These are phyloP conservation scores for Ophioninae sp. DNA, from an alignment of 2,888 invertebrate species.

Conservation along the genomic window DNA sequence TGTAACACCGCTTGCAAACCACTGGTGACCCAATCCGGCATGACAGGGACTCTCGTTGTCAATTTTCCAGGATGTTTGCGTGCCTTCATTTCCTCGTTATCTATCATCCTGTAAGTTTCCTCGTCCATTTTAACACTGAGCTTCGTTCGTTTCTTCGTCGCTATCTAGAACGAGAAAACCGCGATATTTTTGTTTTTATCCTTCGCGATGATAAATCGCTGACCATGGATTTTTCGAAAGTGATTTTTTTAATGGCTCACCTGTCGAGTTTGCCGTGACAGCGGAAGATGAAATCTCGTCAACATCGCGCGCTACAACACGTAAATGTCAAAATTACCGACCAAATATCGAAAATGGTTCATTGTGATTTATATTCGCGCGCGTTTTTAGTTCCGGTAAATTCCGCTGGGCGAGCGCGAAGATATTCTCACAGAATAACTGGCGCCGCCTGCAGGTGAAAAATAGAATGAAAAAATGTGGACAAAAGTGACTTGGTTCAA, in stretches of 20 bases:
- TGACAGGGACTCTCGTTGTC: conserved; percentile 81
- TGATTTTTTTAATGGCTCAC: conserved; percentile 12
- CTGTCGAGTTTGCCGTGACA: conserved; percentile 43
- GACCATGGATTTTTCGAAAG: neutral
- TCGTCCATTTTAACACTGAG: conserved; percentile 82
- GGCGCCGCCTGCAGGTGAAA: too few species aligned
- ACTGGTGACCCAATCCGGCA: conserved; percentile 85
- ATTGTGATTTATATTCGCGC: conserved; percentile 6
- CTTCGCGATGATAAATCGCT: neutral
- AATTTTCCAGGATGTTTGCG: conserved; percentile 88
- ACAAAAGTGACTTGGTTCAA: too few species aligned
- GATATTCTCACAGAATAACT: neutral
- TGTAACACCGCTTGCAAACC: conserved; percentile 83
- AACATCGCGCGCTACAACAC: conserved; percentile 46
- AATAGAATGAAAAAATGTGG: too few species aligned
- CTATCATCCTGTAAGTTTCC: conserved; percentile 81
- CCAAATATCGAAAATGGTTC: neutral
- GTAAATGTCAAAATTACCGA: neutral
- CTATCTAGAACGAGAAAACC: conserved; percentile 67
- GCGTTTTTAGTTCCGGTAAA: neutral
- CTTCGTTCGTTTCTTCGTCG: conserved; percentile 79
- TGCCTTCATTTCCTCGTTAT: conserved; percentile 84
- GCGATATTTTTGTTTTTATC: neutral
- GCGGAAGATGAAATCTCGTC: conserved; percentile 47
- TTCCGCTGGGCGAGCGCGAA: neutral